These are phyloP conservation scores for Drosophila novamexicana DNA, from an alignment of 1,140 invertebrate species.

Conservation along the genomic window DNA sequence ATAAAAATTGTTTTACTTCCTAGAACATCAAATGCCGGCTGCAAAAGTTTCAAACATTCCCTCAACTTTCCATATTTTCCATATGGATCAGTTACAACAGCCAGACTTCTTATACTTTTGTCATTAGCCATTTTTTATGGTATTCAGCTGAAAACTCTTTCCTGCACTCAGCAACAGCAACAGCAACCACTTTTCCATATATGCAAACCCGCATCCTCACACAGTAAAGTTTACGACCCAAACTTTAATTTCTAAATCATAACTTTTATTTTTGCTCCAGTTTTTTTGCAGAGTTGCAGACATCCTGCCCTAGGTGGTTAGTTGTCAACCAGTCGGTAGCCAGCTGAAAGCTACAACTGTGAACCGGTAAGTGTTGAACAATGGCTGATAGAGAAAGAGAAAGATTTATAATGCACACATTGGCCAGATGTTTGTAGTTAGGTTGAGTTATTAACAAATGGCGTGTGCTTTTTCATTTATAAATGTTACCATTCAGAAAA, in stretches of 20 bases:
- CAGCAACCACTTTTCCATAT: constrained; percentile 37
- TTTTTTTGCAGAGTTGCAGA: constrained; percentile 37
- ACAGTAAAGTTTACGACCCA: constrained; percentile 40
- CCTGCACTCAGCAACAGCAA: background rate
- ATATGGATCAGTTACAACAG: constrained; percentile 61
- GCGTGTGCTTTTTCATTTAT: background rate
- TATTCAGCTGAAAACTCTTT: constrained; percentile 12
- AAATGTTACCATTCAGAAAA: no score
- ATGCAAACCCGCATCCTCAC: constrained; percentile 9
- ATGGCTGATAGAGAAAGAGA: constrained; percentile 14
- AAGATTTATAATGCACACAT: constrained; percentile 2
- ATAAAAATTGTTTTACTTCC: background rate
- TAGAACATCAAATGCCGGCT: constrained; percentile 32
- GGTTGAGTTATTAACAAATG: background rate
- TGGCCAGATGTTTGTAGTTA: background rate
- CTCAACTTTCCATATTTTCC: constrained; percentile 49
- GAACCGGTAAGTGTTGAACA: constrained; percentile 31
- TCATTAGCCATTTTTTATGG: constrained; percentile 66
- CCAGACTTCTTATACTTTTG: constrained; percentile 66
- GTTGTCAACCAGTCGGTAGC: background rate
- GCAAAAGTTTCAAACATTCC: constrained; percentile 45
- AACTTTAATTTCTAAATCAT: constrained; percentile 80
- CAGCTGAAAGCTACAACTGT: constrained; percentile 2
- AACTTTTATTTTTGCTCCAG: constrained; percentile 65
- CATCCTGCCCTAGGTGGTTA: constrained; percentile 9